phyloP scores from a whole-genome alignment of 2,113 vertebrate species.

The Dipodomys stephensi region DNA sequence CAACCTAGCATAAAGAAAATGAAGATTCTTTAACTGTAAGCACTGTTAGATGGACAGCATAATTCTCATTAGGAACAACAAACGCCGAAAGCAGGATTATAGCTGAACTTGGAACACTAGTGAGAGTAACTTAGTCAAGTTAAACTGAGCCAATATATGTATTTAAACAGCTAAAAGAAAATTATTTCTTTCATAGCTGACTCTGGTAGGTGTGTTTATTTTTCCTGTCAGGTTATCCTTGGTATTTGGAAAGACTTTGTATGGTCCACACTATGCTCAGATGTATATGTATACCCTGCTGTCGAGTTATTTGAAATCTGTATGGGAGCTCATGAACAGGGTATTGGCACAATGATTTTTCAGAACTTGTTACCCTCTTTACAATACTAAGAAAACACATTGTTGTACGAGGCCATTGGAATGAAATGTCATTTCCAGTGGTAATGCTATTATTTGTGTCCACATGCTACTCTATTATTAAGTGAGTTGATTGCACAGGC shows the following conservation, averaged over 20 bases:
- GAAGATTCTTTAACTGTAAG: neutral
- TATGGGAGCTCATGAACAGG: neutral
- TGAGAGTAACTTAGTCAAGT: constrained; percentile 4
- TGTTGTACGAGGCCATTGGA: neutral
- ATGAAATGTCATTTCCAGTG: constrained; percentile 46
- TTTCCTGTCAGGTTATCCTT: neutral
- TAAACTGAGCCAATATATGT: neutral
- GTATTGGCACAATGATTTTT: neutral
- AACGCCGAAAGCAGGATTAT: neutral
- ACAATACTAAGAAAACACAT: neutral
- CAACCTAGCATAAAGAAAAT: neutral
- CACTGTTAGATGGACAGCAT: neutral
- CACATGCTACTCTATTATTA: neutral
- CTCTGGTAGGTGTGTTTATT: neutral
- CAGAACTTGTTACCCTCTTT: constrained; percentile 9
- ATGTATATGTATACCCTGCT: neutral
- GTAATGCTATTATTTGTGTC: neutral
- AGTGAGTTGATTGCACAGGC: neutral
- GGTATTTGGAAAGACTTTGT: neutral
- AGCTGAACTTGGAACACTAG: neutral
- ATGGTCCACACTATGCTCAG: no score
- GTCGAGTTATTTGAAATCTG: neutral
- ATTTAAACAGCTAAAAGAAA: neutral
- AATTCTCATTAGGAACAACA: constrained; percentile 10
- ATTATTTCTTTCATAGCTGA: neutral